Base-by-base conservation (phyloP, 2,797 vertebrate species). In the Lithobates pipiens region DNA sequence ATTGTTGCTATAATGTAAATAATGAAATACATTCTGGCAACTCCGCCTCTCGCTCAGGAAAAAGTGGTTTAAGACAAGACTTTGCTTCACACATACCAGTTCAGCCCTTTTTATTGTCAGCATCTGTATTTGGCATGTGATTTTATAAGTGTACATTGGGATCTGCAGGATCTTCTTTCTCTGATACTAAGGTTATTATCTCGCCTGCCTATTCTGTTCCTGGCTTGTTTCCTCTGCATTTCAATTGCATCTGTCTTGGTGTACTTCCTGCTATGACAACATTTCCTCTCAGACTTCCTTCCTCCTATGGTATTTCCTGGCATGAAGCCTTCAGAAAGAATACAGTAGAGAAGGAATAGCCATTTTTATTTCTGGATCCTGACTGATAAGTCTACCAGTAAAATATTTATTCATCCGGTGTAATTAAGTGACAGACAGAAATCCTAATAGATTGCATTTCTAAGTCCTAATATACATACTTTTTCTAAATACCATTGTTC, bases 201-300 rank as follows among this genome's bases (percentile, higher is more conserved):
- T 50, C 2, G 5, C 25, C 21, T 21, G 21, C 54, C 54, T 27
- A 3, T 5, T 18, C 15, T 72, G 39, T 54, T 74, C 15, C 69
- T 50, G 69, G 10, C 46, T 50, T n/a, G 76, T n/a, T 83, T 79
- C 80, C 85, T 61, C 42, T 68, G 2, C 29, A 73, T 77, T 42
- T 83, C 74, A 83, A 77, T 82, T 32, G 75, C 27, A 27, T 21
- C 23, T 27, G 42, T 39, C 54, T 63, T n/a, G 2, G 69, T 39
- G 54, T 42, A 36, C 75, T 83, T 86, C 85, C 85, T 83, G 25
- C 65, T 70, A 21, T 83, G 76, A 74, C 77, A 25, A 21, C 70
- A 83, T 83, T 79, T 87, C 85, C 85, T 77, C 13, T 18, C n/a
- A n/a, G 10, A 42, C 57, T 83, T 83, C 85, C 80, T 77, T 44